Conservation (phyloP, 1,140 invertebrate genomes). For the Armadillidium nasatum region DNA sequence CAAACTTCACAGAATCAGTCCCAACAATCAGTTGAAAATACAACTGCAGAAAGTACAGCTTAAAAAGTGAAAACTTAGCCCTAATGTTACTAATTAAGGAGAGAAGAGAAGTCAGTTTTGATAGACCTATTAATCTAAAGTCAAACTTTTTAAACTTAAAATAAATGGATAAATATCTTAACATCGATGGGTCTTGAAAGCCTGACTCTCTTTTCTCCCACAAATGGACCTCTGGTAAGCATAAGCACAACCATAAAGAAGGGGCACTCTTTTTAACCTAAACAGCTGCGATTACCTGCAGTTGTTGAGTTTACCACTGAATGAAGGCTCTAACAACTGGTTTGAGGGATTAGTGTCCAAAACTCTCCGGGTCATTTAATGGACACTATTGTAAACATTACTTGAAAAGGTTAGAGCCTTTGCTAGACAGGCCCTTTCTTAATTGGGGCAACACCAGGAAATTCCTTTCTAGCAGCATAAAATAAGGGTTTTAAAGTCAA, state of each 20-base stretch:
- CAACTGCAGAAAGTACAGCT: conserved; percentile 2
- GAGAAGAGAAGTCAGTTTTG: not conserved
- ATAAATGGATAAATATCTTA: not conserved
- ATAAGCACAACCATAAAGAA: not conserved
- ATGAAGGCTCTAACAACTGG: not conserved
- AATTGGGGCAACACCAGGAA: not conserved
- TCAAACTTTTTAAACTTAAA: not conserved
- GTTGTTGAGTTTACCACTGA: not conserved
- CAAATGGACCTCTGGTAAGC: not conserved
- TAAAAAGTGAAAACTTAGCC: not conserved
- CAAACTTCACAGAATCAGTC: not conserved
- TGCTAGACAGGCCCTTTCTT: conserved; percentile 6
- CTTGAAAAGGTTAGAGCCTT: not conserved
- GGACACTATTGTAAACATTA: not conserved
- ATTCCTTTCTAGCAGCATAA: conserved; percentile 2
- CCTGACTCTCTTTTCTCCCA: not conserved
- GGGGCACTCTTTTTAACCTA: not conserved
- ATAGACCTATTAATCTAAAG: not conserved
- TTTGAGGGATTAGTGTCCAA: not conserved
- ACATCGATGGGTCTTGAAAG: not conserved
- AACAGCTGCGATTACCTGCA: not conserved
- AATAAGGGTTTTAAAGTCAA: not conserved
- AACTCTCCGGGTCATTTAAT: not conserved
- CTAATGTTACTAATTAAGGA: not conserved
- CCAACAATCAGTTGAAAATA: not conserved